These are phyloP conservation scores for Didymodactylos carnosus DNA, from an alignment of 2,888 invertebrate species.

Conservation along the genomic window DNA sequence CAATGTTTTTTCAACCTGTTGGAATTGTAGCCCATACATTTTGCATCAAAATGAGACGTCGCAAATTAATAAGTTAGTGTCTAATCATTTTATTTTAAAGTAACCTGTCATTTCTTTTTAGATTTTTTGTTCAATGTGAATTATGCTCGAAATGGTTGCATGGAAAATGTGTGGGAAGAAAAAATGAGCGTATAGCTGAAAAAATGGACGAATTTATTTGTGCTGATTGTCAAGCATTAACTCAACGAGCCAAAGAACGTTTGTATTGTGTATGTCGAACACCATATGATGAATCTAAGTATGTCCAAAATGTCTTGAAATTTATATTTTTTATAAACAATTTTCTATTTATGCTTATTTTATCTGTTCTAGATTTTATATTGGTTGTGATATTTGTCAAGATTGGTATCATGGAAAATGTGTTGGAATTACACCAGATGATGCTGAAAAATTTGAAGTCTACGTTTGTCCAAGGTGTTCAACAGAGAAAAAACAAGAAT, in stretches of 20 bases:
- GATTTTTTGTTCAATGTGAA: slow-evolving; percentile 92
- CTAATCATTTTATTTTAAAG: too few species aligned
- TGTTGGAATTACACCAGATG: slow-evolving; percentile 73
- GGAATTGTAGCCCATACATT: too few species aligned
- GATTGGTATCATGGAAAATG: slow-evolving; percentile 98
- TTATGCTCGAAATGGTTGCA: slow-evolving; percentile 96
- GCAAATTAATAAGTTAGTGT: too few species aligned
- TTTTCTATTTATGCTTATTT: slow-evolving; percentile 17
- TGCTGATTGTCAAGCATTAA: neutral
- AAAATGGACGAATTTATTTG: neutral
- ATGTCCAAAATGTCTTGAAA: slow-evolving; percentile 30
- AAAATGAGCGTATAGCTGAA: neutral
- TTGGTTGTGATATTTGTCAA: slow-evolving; percentile 86
- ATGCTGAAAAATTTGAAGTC: slow-evolving; percentile 68
- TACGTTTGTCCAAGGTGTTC: slow-evolving; percentile 44
- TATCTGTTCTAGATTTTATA: slow-evolving; percentile 54
- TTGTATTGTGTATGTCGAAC: slow-evolving; percentile 74
- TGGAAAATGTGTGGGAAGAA: slow-evolving; percentile 75
- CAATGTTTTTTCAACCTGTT: too few species aligned
- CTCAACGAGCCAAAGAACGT: neutral
- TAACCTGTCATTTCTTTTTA: too few species aligned
- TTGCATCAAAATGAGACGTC: too few species aligned
- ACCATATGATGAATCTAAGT: slow-evolving; percentile 84
- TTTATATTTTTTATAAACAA: neutral
- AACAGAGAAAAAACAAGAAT: slow-evolving; percentile 22